A percentile compares a stretch with the other conserved stretches of the same genome.
Evolutionary conservation across 1,140 invertebrate species (phyloP).

Genomic region (Oryzaephilus surinamensis): DNA sequence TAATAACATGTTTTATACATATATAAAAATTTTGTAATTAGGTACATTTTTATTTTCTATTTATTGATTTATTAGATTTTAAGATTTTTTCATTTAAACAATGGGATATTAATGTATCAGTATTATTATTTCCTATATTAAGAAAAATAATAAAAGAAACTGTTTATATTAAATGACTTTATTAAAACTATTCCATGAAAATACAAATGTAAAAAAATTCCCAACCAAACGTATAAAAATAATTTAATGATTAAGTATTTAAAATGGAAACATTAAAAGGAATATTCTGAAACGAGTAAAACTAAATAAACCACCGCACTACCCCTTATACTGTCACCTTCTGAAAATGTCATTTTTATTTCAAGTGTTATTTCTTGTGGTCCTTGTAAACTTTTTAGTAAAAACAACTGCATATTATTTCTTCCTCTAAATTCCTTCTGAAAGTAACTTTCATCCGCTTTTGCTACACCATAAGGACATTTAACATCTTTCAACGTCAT

Average conservation of each 20-base stretch:
- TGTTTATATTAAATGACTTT: conserved; percentile 7
- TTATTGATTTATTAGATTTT: too few relatives aligned
- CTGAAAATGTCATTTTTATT: conserved; percentile 76
- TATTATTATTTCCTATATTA: too few relatives aligned
- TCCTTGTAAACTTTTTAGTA: conserved; percentile 62
- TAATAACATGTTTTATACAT: conserved; percentile 18
- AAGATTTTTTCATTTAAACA: too few relatives aligned
- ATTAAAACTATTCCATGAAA: background rate
- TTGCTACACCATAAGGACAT: conserved; percentile 46
- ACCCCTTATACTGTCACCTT: conserved; percentile 55
- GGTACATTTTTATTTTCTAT: too few relatives aligned
- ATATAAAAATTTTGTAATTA: too few relatives aligned
- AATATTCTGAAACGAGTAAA: conserved; percentile 75
- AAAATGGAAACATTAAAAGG: conserved; percentile 58
- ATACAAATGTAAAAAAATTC: conserved; percentile 5
- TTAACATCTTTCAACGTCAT: conserved; percentile 56
- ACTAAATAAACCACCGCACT: conserved; percentile 74
- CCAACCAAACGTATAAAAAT: conserved; percentile 6
- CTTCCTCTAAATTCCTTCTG: too few relatives aligned
- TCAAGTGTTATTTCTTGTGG: conserved; percentile 85
- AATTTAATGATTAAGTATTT: conserved; percentile 8
- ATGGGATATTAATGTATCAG: too few relatives aligned
- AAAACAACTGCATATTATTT: conserved; percentile 50
- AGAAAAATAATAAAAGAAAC: conserved; percentile 1
- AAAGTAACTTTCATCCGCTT: conserved; percentile 57